These are phyloP conservation scores for Rugalucina vietnamica DNA, from an alignment of 2,888 invertebrate genomes.

Conservation along the genomic window DNA sequence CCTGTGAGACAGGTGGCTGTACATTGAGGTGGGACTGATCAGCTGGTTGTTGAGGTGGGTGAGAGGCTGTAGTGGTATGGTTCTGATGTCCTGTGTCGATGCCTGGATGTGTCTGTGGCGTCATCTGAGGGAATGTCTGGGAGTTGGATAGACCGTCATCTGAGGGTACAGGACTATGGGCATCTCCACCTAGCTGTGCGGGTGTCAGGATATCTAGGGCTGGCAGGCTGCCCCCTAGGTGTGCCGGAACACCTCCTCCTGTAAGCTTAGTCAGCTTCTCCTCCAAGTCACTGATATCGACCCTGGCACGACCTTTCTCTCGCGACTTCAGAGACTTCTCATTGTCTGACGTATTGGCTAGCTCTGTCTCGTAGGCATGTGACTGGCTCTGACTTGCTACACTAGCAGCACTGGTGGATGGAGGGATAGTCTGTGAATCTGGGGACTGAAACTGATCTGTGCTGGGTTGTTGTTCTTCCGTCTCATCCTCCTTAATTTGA, in stretches of 20 bases:
- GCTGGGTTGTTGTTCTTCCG: slow-evolving; percentile 59
- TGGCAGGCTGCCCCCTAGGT: slow-evolving; percentile 26
- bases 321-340: slow-evolving; percentile 61
- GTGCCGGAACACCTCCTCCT: slow-evolving; percentile 39
- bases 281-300: slow-evolving; percentile 76
- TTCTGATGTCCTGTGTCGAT: background rate
- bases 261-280: slow-evolving; percentile 74
- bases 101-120: slow-evolving; percentile 13
- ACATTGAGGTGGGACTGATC: slow-evolving; percentile 15
- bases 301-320: slow-evolving; percentile 60
- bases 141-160: slow-evolving; percentile 43
- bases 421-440: slow-evolving; percentile 52
- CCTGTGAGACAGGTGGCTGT: slow-evolving; percentile 8
- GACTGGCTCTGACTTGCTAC: slow-evolving; percentile 32
- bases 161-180: slow-evolving; percentile 56
- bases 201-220: slow-evolving; percentile 23
- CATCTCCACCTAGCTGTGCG: slow-evolving; percentile 27
- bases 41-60: slow-evolving; percentile 29
- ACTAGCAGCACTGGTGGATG: slow-evolving; percentile 40
- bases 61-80: slow-evolving; percentile 12
- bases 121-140: slow-evolving; percentile 16
- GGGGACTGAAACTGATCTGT: slow-evolving; percentile 54
- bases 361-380: slow-evolving; percentile 52
- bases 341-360: slow-evolving; percentile 58
- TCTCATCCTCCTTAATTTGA: slow-evolving; percentile 75